Base-by-base conservation (phyloP, 92 coral and sea anemone genomes). In the Chrysogorgia sp. region DNA sequence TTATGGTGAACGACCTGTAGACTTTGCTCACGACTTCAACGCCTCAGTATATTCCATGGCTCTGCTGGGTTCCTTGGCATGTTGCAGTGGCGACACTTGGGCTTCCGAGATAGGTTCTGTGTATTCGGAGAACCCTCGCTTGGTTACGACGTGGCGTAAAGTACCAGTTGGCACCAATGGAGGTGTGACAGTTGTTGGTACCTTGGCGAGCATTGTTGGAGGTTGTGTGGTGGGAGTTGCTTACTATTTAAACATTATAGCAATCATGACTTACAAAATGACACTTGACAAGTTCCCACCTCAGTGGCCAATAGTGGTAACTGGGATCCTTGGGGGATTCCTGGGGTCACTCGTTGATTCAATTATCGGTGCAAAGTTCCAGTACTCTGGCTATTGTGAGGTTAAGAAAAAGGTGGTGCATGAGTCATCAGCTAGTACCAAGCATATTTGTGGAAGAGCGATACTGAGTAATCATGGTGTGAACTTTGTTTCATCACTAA, bases 41-140 rank as follows among this genome's bases (percentile, higher is more conserved):
- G 92, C 99, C 30, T 96, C 99, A 19, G 68, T 91, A 48, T 77
- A 92, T 50, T 93, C 97, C 10, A 84, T 89, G 37, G 97, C 97
- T 10, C 45, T 96, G 57, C 90, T 96, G 14, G 97, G 96, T 57
- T 86, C 97, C 13, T 60, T 96, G 40, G 91, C 99, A 0, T 96
- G 99, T 47, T 89, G 99, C 76, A 91, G 96, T 85, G 99, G 99
- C 1, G 99, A 96, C 57, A 96, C 99, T 0, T 96, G 99, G 99
- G 96, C 99, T 17, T 96, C 99, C 0, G 99, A 96, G 86, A 84
- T 96, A 41, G 99, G 99, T 48, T 93, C 96, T 14, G 69, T 89
- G 32, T 85, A 82, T 55, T 83, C 84, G 32, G 87, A 82, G 4
- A 60, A 53, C 24, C 99, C 99, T 37, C 86, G 90, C 10, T 86